Evolutionary conservation across 2,888 invertebrate genomes (phyloP), one percentile per base, ranked within the genome.

Genomic region (Melinopterus prodromus): DNA sequence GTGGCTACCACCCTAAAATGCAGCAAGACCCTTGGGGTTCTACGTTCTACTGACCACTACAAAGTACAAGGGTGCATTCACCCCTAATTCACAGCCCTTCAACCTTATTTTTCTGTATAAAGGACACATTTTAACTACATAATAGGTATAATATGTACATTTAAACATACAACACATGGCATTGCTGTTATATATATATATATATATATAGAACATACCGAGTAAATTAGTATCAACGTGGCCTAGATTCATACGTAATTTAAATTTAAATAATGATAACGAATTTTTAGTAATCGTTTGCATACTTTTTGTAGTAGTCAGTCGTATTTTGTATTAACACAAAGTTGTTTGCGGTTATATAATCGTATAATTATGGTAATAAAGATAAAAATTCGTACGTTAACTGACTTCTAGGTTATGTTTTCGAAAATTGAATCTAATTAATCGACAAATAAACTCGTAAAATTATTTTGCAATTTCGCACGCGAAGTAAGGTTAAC

Each of bases 191-290:
- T n/a, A n/a, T n/a, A n/a, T n/a, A 53, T 53, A 3, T 53, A 12
- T 53, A 53, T 53, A 6, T 12, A 53, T 53, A 53, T 53, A 12
- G 53, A 53, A 53, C 53, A 53, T 12, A 53, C 53, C 1, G 53
- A 53, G 53, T 53, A 53, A 53, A 53, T 53, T 53, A 53, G 53
- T 53, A 53, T 53, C 53, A 53, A 53, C 53, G 53, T 53, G 53
- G 53, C 53, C 53, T 53, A 53, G 2, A 9, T 53, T 53, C 12
- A 53, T 9, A 7, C 53, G 53, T 53, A 53, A 53, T 53, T 53
- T 9, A 7, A 53, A 53, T 53, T 53, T 12, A 53, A 53, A 53
- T 53, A 53, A 53, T 53, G 53, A 53, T 53, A 53, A 53, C 53
- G 53, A 26, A 26, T 53, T 53, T 53, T 53, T 53, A 26, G 26